These are phyloP conservation scores for Gasterosteus aculeatus DNA, from an alignment of 2,113 vertebrate genomes.

Conservation along the genomic window DNA sequence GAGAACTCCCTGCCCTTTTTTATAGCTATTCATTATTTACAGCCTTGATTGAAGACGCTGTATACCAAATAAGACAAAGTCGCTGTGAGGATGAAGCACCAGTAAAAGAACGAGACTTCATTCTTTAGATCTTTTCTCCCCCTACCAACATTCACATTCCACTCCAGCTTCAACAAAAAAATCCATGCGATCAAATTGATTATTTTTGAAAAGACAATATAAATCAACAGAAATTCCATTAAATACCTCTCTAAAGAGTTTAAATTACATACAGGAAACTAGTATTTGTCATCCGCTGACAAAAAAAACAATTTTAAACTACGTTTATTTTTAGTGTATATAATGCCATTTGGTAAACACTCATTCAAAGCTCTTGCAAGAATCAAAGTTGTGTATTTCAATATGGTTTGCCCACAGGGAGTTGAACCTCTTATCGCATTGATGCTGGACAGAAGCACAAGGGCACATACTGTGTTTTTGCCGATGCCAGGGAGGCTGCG, in stretches of 20 bases:
- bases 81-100: slow-evolving; percentile 9
- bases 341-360: slow-evolving; percentile 24
- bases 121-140: slow-evolving; percentile 6
- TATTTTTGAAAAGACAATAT: neutral
- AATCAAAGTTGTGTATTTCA: slow-evolving; percentile 51
- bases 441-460: slow-evolving; percentile 58
- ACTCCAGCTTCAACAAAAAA: neutral
- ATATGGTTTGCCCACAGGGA: slow-evolving; percentile 15
- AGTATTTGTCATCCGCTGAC: slow-evolving; percentile 3
- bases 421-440: slow-evolving; percentile 47
- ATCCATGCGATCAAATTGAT: neutral
- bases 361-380: slow-evolving; percentile 20
- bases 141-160: neutral
- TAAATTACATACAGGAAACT: neutral
- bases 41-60: slow-evolving; percentile 1
- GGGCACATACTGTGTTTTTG: slow-evolving; percentile 53
- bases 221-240: neutral
- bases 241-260: neutral
- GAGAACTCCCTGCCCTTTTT: slow-evolving; percentile 2
- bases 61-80: slow-evolving; percentile 9
- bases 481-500: slow-evolving; percentile 56
- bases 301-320: slow-evolving; percentile 3
- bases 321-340: neutral
- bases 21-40: neutral
- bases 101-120: neutral